A percentile compares a stretch with the other conserved stretches of the same genome.
Conservation (phyloP, 1,140 invertebrate genomes). For the Druon quercuslanigerum region DNA sequence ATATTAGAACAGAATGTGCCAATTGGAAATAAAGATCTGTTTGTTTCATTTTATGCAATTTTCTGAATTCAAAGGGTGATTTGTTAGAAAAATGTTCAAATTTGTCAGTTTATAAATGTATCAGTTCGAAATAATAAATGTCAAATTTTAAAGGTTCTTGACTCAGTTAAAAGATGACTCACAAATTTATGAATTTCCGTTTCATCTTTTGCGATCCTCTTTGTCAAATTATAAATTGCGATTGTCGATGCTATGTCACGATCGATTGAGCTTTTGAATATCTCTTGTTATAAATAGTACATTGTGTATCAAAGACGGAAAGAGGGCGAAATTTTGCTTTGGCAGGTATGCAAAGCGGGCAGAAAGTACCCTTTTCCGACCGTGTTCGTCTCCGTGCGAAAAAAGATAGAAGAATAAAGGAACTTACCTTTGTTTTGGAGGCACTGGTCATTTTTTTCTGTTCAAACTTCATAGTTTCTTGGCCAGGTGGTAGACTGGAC, state of each 20-base stretch:
- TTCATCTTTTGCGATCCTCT: constrained; percentile 9
- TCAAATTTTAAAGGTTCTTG: neutral
- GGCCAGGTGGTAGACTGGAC: constrained; percentile 66
- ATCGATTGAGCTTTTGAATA: neutral
- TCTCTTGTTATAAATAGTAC: too few relatives aligned
- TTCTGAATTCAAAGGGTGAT: neutral
- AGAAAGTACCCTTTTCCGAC: too few relatives aligned
- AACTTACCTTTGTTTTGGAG: constrained; percentile 82
- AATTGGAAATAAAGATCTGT: neutral
- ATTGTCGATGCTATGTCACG: neutral
- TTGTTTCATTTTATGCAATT: neutral
- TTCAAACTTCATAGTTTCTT: constrained; percentile 86
- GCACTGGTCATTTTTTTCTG: constrained; percentile 86
- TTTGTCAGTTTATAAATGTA: neutral
- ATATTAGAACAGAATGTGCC: neutral
- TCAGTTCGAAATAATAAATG: constrained; percentile 12
- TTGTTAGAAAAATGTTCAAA: neutral
- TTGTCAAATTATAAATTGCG: neutral
- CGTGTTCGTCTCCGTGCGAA: too few relatives aligned
- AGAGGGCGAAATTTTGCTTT: too few relatives aligned
- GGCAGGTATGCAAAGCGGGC: too few relatives aligned
- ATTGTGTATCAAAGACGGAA: too few relatives aligned
- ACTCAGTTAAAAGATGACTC: neutral
- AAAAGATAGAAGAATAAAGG: too few relatives aligned
- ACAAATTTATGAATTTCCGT: neutral